Percentiles rank a stretch among this genome's conserved stretches.
Evolutionary conservation across 2,797 vertebrate species (phyloP).

Genomic region (Gobionotothen gibberifrons): DNA sequence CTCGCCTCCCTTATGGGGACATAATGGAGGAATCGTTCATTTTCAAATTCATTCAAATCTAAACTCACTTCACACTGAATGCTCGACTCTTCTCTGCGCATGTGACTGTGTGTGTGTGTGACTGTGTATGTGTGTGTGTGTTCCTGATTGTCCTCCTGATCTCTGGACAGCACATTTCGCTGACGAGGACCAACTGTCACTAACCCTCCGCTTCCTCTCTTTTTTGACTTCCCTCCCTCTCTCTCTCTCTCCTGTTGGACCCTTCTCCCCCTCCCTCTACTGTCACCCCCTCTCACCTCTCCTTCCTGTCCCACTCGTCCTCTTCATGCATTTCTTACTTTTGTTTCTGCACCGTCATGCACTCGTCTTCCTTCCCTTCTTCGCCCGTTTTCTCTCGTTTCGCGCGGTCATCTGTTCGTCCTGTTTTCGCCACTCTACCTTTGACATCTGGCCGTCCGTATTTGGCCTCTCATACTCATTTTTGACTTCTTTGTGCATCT

Average conservation of each 20-base stretch:
- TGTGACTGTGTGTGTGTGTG: slow-evolving; percentile 7
- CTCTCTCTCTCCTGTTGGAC: slow-evolving; percentile 41
- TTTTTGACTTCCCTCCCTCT: not conserved
- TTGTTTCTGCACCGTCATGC: slow-evolving; percentile 69
- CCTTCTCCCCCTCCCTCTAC: slow-evolving; percentile 27
- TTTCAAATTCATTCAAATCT: too few relatives aligned
- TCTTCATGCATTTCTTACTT: slow-evolving; percentile 24
- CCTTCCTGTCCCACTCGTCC: slow-evolving; percentile 44
- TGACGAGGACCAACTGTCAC: slow-evolving; percentile 80
- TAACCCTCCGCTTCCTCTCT: slow-evolving; percentile 74
- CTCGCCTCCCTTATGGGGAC: too few relatives aligned
- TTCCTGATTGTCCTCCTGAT: slow-evolving; percentile 65
- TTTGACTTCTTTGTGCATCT: too few relatives aligned
- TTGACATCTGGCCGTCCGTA: slow-evolving; percentile 42
- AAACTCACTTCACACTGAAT: not conserved
- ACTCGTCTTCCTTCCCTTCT: slow-evolving; percentile 62
- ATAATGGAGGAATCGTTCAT: too few relatives aligned
- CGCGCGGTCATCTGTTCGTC: slow-evolving; percentile 57
- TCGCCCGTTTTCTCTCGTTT: slow-evolving; percentile 41
- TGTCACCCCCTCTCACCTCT: slow-evolving; percentile 41
- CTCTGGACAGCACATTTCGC: slow-evolving; percentile 70
- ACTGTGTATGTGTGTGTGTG: slow-evolving; percentile 48
- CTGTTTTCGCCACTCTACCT: slow-evolving; percentile 49
- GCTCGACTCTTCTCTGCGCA: slow-evolving; percentile 10
- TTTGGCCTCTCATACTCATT: not conserved